Percentiles rank a stretch among this genome's conserved stretches.
These are phyloP conservation scores for Aegotheles bennettii DNA, from an alignment of 2,113 vertebrate genomes.

Conservation along the genomic window DNA sequence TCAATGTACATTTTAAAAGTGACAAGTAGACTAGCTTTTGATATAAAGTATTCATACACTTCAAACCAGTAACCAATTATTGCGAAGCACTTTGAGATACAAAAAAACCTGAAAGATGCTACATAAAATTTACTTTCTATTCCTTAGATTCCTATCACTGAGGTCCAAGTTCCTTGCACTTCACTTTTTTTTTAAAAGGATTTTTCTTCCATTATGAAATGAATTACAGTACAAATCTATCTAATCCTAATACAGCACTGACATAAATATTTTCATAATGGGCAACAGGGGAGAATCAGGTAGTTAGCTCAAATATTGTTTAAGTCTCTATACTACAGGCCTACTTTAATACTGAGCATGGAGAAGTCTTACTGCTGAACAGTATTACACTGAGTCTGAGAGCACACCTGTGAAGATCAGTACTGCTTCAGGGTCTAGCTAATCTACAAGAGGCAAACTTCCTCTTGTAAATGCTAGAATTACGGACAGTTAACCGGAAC, in stretches of 20 bases:
- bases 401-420: not conserved
- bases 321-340: not conserved
- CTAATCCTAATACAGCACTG: not conserved
- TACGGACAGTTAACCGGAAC: not conserved
- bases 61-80: constrained; percentile 19
- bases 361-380: not conserved
- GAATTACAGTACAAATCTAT: not conserved
- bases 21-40: constrained; percentile 17
- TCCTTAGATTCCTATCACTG: not conserved
- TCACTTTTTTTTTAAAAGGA: not conserved
- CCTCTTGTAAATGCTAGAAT: not conserved
- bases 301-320: not conserved
- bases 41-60: constrained; percentile 36
- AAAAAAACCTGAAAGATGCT: not conserved
- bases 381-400: not conserved
- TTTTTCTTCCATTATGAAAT: constrained; percentile 1
- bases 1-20: constrained; percentile 41
- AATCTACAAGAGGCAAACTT: not conserved
- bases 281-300: not conserved
- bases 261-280: not conserved
- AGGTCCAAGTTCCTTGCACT: not conserved
- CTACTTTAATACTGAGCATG: fast-evolving
- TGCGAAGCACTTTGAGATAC: constrained; percentile 15
- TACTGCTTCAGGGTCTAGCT: not conserved
- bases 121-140: constrained; percentile 32